Conservation (phyloP, 2,113 vertebrate genomes). For the Oophaga pumilio region DNA sequence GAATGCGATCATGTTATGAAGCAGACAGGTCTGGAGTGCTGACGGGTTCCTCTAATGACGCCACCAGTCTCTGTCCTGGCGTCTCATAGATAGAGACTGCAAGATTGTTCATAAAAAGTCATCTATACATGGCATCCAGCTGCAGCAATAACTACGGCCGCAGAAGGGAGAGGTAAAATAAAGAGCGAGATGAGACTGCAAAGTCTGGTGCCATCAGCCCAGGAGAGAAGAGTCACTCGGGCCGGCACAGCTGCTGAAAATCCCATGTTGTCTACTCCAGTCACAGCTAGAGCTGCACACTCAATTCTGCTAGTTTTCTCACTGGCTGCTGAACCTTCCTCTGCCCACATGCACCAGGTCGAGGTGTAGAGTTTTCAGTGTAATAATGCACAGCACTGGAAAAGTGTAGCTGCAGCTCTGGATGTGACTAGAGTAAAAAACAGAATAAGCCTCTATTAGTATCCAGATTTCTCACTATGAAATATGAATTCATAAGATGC, state of each 20-base stretch:
- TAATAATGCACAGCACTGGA: neutral
- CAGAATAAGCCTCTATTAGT: too few species aligned
- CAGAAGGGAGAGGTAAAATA: constrained; percentile 3
- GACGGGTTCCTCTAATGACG: too few species aligned
- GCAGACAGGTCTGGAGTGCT: too few species aligned
- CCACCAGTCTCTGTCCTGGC: too few species aligned
- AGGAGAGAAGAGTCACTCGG: neutral
- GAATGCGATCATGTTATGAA: too few species aligned
- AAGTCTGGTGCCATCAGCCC: neutral
- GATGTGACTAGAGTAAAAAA: neutral
- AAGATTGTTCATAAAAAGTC: constrained; percentile 15
- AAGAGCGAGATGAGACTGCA: too few species aligned
- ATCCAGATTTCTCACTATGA: too few species aligned
- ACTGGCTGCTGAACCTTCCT: too few species aligned
- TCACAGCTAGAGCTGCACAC: neutral
- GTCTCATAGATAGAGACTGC: too few species aligned
- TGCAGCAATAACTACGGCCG: neutral
- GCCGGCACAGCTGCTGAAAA: neutral
- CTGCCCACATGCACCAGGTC: too few species aligned
- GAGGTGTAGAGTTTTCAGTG: neutral
- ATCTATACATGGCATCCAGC: neutral
- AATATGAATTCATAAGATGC: too few species aligned
- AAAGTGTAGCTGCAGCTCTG: neutral
- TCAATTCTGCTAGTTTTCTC: neutral
- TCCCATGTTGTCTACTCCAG: neutral